Base-by-base conservation (phyloP, 64 coral and sea anemone species). In the Montipora efflorescens region DNA sequence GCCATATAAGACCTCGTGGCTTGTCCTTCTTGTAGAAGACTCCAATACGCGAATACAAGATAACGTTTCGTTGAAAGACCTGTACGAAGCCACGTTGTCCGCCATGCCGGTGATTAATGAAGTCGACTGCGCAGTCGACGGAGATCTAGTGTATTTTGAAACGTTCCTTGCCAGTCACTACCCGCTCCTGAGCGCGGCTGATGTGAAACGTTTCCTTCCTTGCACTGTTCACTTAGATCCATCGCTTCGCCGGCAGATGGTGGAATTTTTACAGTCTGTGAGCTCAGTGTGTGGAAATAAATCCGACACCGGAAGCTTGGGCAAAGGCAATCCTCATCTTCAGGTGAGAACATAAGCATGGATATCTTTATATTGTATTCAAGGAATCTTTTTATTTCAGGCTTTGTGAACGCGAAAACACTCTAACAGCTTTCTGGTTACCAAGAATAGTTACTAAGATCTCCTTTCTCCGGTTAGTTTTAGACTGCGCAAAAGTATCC, bases 131-230 rank as follows among this genome's bases (percentile, higher is more conserved):
- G 91, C 94, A 3, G 94, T 99, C 10, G 98, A 99, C 25, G 95
- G 95, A 53, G 98, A 99, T 68, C 95, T 95, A 19, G 92, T 96
- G 79, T 99, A 99, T 90, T 99, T 99, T 67, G 98, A 99, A 77
- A 96, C 98, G 3, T 99, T 96, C 76, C 90, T 99, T 10, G 92
- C 95, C 12, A 96, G 91, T 74, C 98, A 99, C 66, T 89, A 94
- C 12, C 98, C 98, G 20, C 67, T 99, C 23, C 73, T 99, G 28
- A 96, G 80, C 62, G 90, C 94, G 22, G 89, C 84, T 2, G 98
- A 99, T 14, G 67, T 99, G 6, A 51, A 93, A 57, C 89, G 88
- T 15, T 99, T 99, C 52, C 53, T 99, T 52, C 18, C 80, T 5
- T 93, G 89, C 49, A 99, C 98, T 0, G 76, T 99, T 48, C 95